Percentiles rank a stretch among this genome's conserved stretches.
phyloP scores from a whole-genome alignment of 1,140 invertebrate genomes.

The Maniola jurtina region DNA sequence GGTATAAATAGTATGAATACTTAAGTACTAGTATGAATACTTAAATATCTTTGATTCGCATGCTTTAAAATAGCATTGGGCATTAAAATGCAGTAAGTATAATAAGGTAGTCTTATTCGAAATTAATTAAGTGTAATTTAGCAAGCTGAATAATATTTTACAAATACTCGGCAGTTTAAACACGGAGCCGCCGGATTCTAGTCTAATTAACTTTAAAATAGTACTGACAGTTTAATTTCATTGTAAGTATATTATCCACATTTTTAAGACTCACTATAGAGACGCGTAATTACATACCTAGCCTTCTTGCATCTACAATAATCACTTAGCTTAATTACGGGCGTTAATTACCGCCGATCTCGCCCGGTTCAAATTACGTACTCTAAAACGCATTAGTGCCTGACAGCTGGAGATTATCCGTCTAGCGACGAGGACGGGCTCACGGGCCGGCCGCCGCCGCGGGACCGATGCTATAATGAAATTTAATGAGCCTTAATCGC shows the following conservation, averaged over 20 bases:
- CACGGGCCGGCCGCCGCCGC: constrained; percentile 44
- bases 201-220: constrained; percentile 20
- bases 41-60: too few relatives aligned
- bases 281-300: constrained; percentile 22
- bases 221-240: constrained; percentile 25
- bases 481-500: constrained; percentile 77
- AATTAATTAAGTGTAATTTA: not conserved
- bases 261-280: constrained; percentile 13
- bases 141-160: not conserved
- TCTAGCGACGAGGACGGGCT: constrained; percentile 55
- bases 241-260: constrained; percentile 12
- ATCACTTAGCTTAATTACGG: constrained; percentile 75
- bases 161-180: not conserved
- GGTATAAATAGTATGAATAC: too few relatives aligned
- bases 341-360: constrained; percentile 76
- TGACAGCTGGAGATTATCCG: constrained; percentile 78
- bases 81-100: too few relatives aligned
- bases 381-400: constrained; percentile 78
- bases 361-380: constrained; percentile 78
- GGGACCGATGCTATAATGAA: constrained; percentile 70
- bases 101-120: too few relatives aligned
- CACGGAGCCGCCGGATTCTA: not conserved
- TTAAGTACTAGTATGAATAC: too few relatives aligned
- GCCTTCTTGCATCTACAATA: constrained; percentile 44
- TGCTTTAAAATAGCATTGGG: too few relatives aligned